Conservation (phyloP, 2,113 vertebrate species). For the Stomatorhinus ivindoensis region DNA sequence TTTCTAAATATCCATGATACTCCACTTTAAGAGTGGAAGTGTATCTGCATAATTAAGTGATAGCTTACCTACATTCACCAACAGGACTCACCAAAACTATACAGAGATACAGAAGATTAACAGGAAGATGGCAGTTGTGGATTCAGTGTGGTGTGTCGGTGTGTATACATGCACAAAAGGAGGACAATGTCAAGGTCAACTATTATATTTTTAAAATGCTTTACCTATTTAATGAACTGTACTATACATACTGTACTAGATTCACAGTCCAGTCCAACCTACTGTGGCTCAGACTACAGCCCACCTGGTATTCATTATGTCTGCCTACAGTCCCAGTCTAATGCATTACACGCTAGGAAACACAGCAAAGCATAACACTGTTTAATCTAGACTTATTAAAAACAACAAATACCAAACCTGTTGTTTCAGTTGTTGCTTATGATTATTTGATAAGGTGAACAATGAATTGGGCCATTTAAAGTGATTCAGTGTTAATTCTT, state of each 20-base stretch:
- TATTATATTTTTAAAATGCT: slow-evolving; percentile 12
- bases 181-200: slow-evolving; percentile 5
- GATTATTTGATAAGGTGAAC: slow-evolving; percentile 19
- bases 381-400: slow-evolving; percentile 31
- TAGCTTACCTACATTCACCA: slow-evolving; percentile 10
- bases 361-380: slow-evolving; percentile 23
- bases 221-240: slow-evolving; percentile 9
- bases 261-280: slow-evolving; percentile 7
- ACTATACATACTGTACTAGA: slow-evolving; percentile 5
- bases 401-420: slow-evolving; percentile 37
- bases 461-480: slow-evolving; percentile 16
- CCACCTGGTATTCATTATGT: slow-evolving; percentile 43
- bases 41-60: slow-evolving; percentile 34
- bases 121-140: slow-evolving; percentile 48
- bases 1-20: slow-evolving; percentile 29
- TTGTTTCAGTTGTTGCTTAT: slow-evolving; percentile 19
- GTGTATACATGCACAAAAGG: slow-evolving; percentile 14
- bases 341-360: slow-evolving; percentile 34
- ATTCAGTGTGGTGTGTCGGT: slow-evolving; percentile 15
- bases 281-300: background rate
- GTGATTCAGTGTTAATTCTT: slow-evolving; percentile 30
- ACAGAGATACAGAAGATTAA: slow-evolving; percentile 56
- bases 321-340: slow-evolving; percentile 41
- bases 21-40: slow-evolving; percentile 54
- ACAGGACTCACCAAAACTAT: slow-evolving; percentile 38